Evolutionary conservation across 2,113 vertebrate genomes (phyloP).

Genomic region (Danionella cerebrum): DNA sequence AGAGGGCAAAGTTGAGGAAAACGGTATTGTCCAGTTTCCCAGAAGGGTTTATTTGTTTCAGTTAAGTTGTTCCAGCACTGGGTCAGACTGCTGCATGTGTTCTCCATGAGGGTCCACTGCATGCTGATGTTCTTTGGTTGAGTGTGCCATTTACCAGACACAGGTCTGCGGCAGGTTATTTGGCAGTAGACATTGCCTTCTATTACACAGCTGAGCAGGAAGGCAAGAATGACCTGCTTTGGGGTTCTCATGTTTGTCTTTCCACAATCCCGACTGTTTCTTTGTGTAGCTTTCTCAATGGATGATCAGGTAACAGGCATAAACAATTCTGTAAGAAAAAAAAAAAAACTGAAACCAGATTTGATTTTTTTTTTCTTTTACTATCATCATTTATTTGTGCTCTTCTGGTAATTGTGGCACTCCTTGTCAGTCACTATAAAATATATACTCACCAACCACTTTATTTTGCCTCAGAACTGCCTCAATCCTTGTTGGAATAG

Average conservation of each 20-base stretch:
- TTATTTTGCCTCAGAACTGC: too few species aligned
- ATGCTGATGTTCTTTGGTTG: slow-evolving; percentile 47
- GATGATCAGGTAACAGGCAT: neutral
- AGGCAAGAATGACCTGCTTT: slow-evolving; percentile 23
- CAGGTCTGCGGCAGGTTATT: slow-evolving; percentile 51
- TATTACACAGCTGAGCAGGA: slow-evolving; percentile 36
- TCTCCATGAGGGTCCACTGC: slow-evolving; percentile 66
- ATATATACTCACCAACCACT: too few species aligned
- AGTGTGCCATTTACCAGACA: slow-evolving; percentile 57
- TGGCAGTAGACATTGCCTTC: slow-evolving; percentile 40
- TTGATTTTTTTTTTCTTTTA: too few species aligned
- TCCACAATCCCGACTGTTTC: neutral
- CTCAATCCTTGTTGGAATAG: too few species aligned
- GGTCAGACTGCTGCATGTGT: slow-evolving; percentile 54
- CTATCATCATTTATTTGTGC: too few species aligned
- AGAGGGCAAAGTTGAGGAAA: slow-evolving; percentile 74
- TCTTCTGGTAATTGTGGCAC: too few species aligned
- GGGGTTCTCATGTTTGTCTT: slow-evolving; percentile 37
- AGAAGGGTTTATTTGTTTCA: neutral
- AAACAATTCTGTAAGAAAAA: neutral
- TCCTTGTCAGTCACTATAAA: too few species aligned
- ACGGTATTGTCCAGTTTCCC: slow-evolving; percentile 26
- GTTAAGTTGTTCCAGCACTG: slow-evolving; percentile 61
- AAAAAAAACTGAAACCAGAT: neutral
- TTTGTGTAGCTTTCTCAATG: slow-evolving; percentile 13